These are phyloP conservation scores for Ceriagrion tenellum DNA, from an alignment of 2,888 invertebrate genomes.

Conservation along the genomic window DNA sequence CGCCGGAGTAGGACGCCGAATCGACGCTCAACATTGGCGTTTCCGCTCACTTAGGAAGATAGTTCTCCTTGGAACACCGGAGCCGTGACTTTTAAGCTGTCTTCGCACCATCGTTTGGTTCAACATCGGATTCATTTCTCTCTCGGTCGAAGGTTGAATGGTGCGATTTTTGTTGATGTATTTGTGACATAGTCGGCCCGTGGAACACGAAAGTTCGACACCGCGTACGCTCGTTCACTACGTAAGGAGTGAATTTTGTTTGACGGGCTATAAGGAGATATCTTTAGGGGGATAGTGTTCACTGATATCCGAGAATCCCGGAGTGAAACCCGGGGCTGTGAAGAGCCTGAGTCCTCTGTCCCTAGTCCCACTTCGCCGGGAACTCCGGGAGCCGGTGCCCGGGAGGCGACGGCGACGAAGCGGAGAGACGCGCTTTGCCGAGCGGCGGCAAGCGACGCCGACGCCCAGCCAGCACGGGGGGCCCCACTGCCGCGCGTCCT, in stretches of 20 bases:
- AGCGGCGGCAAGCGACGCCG: not conserved
- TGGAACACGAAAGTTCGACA: not conserved
- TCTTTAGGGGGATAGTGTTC: not conserved
- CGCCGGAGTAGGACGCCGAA: not conserved
- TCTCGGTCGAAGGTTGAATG: no score
- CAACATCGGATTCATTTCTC: no score
- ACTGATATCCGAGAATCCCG: not conserved
- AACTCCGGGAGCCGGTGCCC: not conserved
- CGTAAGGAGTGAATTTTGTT: not conserved
- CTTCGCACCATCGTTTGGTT: no score
- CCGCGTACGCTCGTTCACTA: not conserved
- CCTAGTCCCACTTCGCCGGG: not conserved
- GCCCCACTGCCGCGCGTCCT: not conserved
- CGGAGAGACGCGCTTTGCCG: not conserved
- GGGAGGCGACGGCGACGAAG: not conserved
- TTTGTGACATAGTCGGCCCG: not conserved
- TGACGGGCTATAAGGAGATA: not conserved
- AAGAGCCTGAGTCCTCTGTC: not conserved
- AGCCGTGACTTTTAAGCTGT: no score
- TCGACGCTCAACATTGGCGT: not conserved
- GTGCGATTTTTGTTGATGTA: no score
- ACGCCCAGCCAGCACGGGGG: not conserved
- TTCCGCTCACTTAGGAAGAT: not conserved
- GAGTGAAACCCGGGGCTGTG: no score
- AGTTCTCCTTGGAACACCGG: no score